Base-by-base conservation (phyloP, 2,888 invertebrate species). In the Oxycera nigricornis region DNA sequence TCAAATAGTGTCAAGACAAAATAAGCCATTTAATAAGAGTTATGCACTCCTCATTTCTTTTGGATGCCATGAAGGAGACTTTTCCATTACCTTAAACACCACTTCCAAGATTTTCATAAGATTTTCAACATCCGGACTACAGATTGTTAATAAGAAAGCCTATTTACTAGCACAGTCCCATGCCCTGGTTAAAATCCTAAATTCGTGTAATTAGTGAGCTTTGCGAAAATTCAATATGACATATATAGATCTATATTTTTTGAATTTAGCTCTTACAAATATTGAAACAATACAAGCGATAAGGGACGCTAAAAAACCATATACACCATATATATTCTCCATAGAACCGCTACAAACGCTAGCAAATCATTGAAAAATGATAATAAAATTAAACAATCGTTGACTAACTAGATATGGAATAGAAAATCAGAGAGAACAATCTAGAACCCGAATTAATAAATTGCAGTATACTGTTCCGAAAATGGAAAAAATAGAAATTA, bases 401-500 rank as follows among this genome's bases (percentile, higher is more conserved):
- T 22, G 20, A 41, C 7, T 30, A 41, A 2, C n/a, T 65, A 39
- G 39, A 22, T 9, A 7, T n/a, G 41, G 14, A 22, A 20, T 65
- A 65, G 31, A 28, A 59, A 59, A 41, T 22, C 55, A 55, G 24
- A 70, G 14, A 30, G 17, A 17, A 65, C 7, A 9, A 11, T 50
- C 17, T 28, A n/a, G 14, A 68, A 31, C 26, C 17, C 20, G 28
- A 52, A 70, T 46, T n/a, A 55, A 20, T 70, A 55, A 52, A 17
- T 20, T 52, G 22, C 70, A 55, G 55, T 70, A 70, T 70, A 70
- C 70, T 70, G 55, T 28, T 52, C n/a, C 30, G 14, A 52, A 22
- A 55, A 31, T 46, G 26, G 68, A 20, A 52, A 52, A 55, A 22
- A 31, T 52, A 70, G 9, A 52, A 55, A 31, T 31, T 6, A 7